Evolutionary conservation across 2,888 invertebrate species (phyloP).

Genomic region (Lepas anatifera): DNA sequence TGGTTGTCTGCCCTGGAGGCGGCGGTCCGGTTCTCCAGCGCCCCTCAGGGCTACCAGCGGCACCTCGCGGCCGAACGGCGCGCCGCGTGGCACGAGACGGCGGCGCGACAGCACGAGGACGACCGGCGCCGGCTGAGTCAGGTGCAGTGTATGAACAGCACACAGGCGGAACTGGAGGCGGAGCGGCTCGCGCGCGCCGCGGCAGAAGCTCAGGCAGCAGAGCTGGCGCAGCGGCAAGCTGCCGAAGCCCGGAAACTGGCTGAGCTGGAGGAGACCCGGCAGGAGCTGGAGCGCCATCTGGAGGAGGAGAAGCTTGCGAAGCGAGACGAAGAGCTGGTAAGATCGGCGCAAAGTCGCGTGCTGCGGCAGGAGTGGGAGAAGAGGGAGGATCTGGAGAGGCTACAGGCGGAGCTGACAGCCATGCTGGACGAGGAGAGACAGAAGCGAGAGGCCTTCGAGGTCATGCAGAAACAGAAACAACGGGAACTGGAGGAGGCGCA

Average conservation of each 20-base stretch:
- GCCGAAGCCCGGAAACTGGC: constrained; percentile 58
- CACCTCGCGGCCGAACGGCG: constrained; percentile 43
- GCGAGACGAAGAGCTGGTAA: constrained; percentile 64
- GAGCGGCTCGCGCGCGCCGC: constrained; percentile 21
- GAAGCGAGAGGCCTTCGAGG: constrained; percentile 61
- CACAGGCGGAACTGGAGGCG: constrained; percentile 41
- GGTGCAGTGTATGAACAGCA: constrained; percentile 39
- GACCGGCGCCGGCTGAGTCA: constrained; percentile 45
- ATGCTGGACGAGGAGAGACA: constrained; percentile 59
- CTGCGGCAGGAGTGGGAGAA: constrained; percentile 74
- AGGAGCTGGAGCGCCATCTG: constrained; percentile 53
- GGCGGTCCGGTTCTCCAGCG: constrained; percentile 55
- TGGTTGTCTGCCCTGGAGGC: constrained; percentile 62
- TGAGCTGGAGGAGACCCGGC: constrained; percentile 56
- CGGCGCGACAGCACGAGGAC: constrained; percentile 42
- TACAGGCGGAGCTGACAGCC: constrained; percentile 62
- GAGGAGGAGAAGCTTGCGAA: constrained; percentile 75
- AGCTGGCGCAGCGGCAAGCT: constrained; percentile 52
- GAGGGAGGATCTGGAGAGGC: constrained; percentile 60
- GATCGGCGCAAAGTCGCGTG: constrained; percentile 37
- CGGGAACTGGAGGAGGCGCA: constrained; percentile 58
- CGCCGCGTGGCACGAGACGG: constrained; percentile 37
- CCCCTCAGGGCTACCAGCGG: constrained; percentile 56
- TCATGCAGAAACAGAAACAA: constrained; percentile 56
- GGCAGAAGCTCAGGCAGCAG: constrained; percentile 42